Base-by-base conservation (phyloP, 2,888 invertebrate species). In the Priocnemis perturbator region DNA sequence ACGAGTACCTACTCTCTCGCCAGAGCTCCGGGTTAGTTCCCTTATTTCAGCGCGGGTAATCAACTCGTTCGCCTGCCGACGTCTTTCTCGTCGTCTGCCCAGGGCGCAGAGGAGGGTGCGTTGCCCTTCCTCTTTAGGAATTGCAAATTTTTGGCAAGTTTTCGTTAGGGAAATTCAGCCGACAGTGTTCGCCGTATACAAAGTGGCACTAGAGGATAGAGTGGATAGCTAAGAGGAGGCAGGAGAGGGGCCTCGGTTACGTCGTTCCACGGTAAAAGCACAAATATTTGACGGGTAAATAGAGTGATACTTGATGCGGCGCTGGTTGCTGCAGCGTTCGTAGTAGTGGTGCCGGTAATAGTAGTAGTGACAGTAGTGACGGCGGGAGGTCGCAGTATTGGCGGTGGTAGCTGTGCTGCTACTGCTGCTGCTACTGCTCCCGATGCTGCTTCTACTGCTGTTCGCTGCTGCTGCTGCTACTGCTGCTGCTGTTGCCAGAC, bases 251-350 rank as follows among this genome's bases (percentile, higher is more conserved):
- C 76, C 77, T 76, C 78, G 82, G 84, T 82, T 84, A 85, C 82
- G 84, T 78, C 81, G 84, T 81, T 86, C 81, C 83, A 86, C 85
- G 86, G 86, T 88, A 88, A 88, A 88, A 88, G 88, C 88, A 86
- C 88, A 88, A 88, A 88, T 88, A 88, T 88, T 88, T 88, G 88
- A 88, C 84, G 86, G 87, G 87, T 86, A 88, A 88, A 88, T 87
- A 88, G 87, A 87, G 85, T 87, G 88, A 87, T 88, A 87, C 88
- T 88, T 86, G 87, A 87, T 87, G 85, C 87, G 81, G 84, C 77
- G 81, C 84, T 79, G 78, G 81, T 83, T 83, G 82, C 74, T 71
- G 77, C 73, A 62, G 76, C 60, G 64, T 65, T 62, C 64, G 67
- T 60, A 55, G 52, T 26, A 75, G 66, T 75, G 66, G 67, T 69